Percentiles rank a stretch among this genome's conserved stretches.
These are phyloP conservation scores for Atopsyche davidsoni DNA, from an alignment of 1,140 invertebrate genomes.

Conservation along the genomic window DNA sequence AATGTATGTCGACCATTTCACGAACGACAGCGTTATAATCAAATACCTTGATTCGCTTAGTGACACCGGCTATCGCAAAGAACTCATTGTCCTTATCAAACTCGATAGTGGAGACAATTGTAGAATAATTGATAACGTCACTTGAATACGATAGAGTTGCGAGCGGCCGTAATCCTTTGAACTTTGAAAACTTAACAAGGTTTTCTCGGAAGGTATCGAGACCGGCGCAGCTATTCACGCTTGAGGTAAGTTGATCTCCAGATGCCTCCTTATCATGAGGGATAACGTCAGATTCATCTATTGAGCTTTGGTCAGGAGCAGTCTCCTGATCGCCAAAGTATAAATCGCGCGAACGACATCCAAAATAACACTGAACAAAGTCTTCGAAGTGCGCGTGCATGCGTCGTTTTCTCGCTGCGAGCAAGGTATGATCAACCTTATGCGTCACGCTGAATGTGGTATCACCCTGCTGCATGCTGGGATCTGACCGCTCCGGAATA, in stretches of 20 bases:
- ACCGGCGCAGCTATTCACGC: slow-evolving; percentile 43
- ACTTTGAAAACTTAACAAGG: slow-evolving; percentile 83
- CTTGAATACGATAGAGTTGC: slow-evolving; percentile 87
- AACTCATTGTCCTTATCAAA: slow-evolving; percentile 96
- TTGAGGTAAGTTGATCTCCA: slow-evolving; percentile 35
- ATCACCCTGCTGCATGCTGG: slow-evolving; percentile 12
- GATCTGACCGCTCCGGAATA: slow-evolving; percentile 25
- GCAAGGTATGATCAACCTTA: slow-evolving; percentile 37
- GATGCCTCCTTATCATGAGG: slow-evolving; percentile 5
- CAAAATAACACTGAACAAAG: slow-evolving; percentile 83
- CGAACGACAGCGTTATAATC: slow-evolving; percentile 83
- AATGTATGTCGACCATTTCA: slow-evolving; percentile 84
- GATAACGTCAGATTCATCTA: slow-evolving; percentile 33
- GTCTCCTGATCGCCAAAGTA: slow-evolving; percentile 47
- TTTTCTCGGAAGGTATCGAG: slow-evolving; percentile 80
- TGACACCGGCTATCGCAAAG: slow-evolving; percentile 95
- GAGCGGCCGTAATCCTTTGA: slow-evolving; percentile 69
- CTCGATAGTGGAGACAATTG: slow-evolving; percentile 94
- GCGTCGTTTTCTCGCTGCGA: slow-evolving; percentile 64
- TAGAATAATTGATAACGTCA: slow-evolving; percentile 80
- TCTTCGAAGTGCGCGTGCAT: slow-evolving; percentile 87
- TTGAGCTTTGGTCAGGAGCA: slow-evolving; percentile 31
- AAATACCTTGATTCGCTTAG: slow-evolving; percentile 91
- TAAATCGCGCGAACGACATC: slow-evolving; percentile 65
- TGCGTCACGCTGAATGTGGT: slow-evolving; percentile 25